Percentiles rank a stretch among this genome's conserved stretches.
Conservation (phyloP, 2,888 invertebrate species). For the Ennomos erosarius region DNA sequence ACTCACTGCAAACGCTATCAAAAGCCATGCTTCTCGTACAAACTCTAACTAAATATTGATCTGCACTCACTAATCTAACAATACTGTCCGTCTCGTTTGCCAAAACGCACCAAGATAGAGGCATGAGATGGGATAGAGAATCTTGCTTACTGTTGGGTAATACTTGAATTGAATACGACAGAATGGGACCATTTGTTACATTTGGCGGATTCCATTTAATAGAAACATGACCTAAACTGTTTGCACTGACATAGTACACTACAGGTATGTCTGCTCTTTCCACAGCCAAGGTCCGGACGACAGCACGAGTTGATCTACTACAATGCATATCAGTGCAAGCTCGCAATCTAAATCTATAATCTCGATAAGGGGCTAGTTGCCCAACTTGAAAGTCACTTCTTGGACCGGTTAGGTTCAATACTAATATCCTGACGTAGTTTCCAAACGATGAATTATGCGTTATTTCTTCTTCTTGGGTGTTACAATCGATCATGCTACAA, state of each 20-base stretch:
- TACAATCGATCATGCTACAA: conserved; percentile 59
- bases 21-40: conserved; percentile 50
- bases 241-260: conserved; percentile 45
- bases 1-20: conserved; percentile 46
- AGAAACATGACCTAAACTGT: conserved; percentile 52
- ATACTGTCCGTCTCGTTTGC: conserved; percentile 46
- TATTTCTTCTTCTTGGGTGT: conserved; percentile 50
- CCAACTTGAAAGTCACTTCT: conserved; percentile 58
- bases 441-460: conserved; percentile 56
- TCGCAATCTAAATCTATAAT: conserved; percentile 70
- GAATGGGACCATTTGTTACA: conserved; percentile 68
- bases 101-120: conserved; percentile 63
- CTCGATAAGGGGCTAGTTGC: conserved; percentile 69
- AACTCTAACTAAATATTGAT: conserved; percentile 49
- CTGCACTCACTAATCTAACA: conserved; percentile 49
- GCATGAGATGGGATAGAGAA: conserved; percentile 49
- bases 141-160: conserved; percentile 52
- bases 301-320: conserved; percentile 64
- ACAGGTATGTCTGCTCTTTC: conserved; percentile 61
- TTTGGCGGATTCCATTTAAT: conserved; percentile 68
- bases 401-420: conserved; percentile 55
- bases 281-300: conserved; percentile 63
- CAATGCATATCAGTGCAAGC: conserved; percentile 63
- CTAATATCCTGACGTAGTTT: conserved; percentile 56
- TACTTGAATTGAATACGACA: conserved; percentile 70